A percentile compares a stretch with the other conserved stretches of the same genome.
Evolutionary conservation across 64 coral and sea anemone species (phyloP).

Genomic region (Astreopora myriophthalma): DNA sequence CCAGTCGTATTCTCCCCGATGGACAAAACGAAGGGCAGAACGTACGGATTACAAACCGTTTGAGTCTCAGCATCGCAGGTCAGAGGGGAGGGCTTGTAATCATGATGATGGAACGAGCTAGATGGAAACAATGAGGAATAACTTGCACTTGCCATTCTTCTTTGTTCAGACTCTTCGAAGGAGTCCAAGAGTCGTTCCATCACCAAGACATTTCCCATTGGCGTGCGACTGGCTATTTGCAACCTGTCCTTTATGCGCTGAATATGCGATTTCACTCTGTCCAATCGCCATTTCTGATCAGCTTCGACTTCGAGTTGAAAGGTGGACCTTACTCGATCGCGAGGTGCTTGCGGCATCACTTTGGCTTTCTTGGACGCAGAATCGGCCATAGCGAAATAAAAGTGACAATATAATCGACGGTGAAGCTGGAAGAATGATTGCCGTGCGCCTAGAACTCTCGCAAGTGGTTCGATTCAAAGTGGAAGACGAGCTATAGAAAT

Average conservation of each 20-base stretch:
- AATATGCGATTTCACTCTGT: conserved; percentile 4
- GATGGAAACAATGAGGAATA: neutral
- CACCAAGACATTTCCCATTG: conserved; percentile 41
- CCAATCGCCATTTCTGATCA: neutral
- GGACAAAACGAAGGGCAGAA: neutral
- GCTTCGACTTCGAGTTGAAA: too few relatives aligned
- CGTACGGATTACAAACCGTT: neutral
- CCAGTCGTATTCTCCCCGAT: conserved; percentile 6
- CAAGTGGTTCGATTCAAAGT: too few relatives aligned
- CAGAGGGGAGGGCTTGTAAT: neutral
- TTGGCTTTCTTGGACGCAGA: too few relatives aligned
- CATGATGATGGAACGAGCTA: neutral
- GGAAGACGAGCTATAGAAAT: too few relatives aligned
- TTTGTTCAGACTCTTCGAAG: neutral
- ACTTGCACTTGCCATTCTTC: neutral
- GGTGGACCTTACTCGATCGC: too few relatives aligned
- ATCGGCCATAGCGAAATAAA: too few relatives aligned
- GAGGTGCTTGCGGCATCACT: too few relatives aligned
- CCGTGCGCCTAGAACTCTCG: too few relatives aligned
- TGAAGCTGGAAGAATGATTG: too few relatives aligned
- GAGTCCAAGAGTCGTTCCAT: conserved; percentile 18
- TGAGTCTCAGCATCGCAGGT: neutral
- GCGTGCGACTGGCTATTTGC: neutral
- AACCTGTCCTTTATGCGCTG: conserved; percentile 4
- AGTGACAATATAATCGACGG: too few relatives aligned